phyloP scores from a whole-genome alignment of 2,888 invertebrate species.

The Boloria selene region DNA sequence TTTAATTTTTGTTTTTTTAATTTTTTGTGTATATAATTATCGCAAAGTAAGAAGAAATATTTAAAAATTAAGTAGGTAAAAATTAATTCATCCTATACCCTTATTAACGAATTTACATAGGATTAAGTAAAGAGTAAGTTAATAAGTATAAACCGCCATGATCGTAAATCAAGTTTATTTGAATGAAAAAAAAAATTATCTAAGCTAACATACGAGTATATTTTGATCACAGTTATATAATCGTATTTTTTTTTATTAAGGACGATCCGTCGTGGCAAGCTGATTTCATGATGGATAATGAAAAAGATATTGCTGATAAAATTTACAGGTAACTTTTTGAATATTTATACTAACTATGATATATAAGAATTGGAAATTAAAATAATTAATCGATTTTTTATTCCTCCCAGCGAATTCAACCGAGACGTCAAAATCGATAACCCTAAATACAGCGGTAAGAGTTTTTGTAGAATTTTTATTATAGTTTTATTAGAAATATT shows the following conservation, averaged over 20 bases:
- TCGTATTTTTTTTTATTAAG: slow-evolving; percentile 49
- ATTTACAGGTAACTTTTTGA: slow-evolving; percentile 51
- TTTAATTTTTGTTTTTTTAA: too few species aligned
- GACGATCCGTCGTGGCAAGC: slow-evolving; percentile 75
- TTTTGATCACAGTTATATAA: background rate
- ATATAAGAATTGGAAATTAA: slow-evolving; percentile 6
- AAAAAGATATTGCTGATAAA: slow-evolving; percentile 57
- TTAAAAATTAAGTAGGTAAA: too few species aligned
- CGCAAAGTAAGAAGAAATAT: too few species aligned
- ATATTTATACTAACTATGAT: slow-evolving; percentile 13
- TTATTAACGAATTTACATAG: too few species aligned
- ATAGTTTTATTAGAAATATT: background rate
- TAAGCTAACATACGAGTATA: background rate
- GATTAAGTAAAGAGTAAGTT: too few species aligned
- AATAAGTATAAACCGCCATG: background rate
- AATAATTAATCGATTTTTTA: slow-evolving; percentile 22
- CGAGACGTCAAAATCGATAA: slow-evolving; percentile 64
- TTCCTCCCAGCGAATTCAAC: slow-evolving; percentile 67
- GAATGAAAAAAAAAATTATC: background rate
- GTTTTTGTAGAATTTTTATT: background rate
- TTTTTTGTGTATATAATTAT: too few species aligned
- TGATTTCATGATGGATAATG: slow-evolving; percentile 71
- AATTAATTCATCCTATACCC: too few species aligned
- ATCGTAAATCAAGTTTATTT: too few species aligned
- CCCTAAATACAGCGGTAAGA: slow-evolving; percentile 70